Percentiles rank a stretch among this genome's conserved stretches.
Evolutionary conservation across 2,113 vertebrate species (phyloP).

Genomic region (Gambusia holbrooki): DNA sequence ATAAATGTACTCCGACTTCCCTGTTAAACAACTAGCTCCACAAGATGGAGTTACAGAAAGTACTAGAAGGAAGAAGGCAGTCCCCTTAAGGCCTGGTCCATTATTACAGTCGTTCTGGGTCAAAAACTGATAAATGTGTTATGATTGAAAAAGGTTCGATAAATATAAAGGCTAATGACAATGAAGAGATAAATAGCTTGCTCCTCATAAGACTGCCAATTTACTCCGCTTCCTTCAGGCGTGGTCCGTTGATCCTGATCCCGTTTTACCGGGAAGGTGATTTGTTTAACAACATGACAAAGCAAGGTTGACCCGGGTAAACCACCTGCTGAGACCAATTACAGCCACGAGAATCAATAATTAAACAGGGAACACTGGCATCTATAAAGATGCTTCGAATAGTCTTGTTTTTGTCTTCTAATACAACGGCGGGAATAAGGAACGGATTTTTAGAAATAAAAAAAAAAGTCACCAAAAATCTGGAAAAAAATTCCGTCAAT

Average conservation of each 20-base stretch:
- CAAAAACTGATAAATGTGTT: background rate
- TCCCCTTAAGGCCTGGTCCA: conserved; percentile 17
- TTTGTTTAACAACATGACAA: too few species aligned
- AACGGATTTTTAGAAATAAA: background rate
- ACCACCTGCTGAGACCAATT: background rate
- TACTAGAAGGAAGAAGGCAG: background rate
- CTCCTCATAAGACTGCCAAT: background rate
- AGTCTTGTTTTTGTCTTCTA: too few species aligned
- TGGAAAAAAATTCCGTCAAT: too few species aligned
- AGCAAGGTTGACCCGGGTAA: background rate
- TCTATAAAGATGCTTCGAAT: background rate
- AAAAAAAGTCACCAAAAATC: too few species aligned
- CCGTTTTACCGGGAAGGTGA: too few species aligned
- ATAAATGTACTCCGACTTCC: background rate
- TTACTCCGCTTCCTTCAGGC: background rate
- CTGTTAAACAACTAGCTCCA: background rate
- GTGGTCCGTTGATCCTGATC: background rate
- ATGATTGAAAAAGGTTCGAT: background rate
- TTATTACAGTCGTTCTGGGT: conserved; percentile 18
- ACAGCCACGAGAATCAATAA: background rate
- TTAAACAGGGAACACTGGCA: background rate
- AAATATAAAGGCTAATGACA: background rate
- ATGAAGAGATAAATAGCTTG: background rate
- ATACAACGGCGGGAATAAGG: too few species aligned
- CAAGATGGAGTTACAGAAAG: background rate